Conservation (phyloP, 30 jellyfish, hydroid and myxozoan genomes). For the Pseudorhiza aurosa region DNA sequence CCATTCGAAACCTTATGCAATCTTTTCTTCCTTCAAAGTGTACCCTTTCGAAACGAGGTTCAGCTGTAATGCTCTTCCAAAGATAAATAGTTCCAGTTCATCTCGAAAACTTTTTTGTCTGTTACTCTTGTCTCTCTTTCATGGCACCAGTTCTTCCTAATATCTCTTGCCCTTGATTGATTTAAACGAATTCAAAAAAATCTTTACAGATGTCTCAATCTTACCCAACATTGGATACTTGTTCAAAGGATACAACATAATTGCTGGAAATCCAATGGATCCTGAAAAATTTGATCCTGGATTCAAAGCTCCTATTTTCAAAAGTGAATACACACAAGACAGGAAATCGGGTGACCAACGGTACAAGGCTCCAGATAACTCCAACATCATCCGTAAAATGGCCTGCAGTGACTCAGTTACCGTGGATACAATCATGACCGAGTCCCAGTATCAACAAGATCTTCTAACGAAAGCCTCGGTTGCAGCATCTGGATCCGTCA, state of each 20-base stretch:
- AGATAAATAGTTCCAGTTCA: too few relatives aligned
- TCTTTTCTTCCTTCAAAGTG: too few relatives aligned
- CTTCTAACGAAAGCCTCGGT: constrained; percentile 23
- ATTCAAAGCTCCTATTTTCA: constrained; percentile 17
- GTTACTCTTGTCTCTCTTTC: background rate
- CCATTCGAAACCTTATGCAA: too few relatives aligned
- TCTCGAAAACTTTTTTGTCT: too few relatives aligned
- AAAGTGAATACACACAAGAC: constrained; percentile 10
- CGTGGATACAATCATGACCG: constrained; percentile 28
- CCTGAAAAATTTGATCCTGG: constrained; percentile 46
- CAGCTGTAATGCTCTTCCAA: too few relatives aligned
- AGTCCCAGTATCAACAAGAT: constrained; percentile 37
- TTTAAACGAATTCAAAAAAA: too few relatives aligned
- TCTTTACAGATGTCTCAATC: background rate
- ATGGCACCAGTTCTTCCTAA: background rate
- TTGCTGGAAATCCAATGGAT: constrained; percentile 50
- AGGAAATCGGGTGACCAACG: constrained; percentile 36
- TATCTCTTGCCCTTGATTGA: background rate
- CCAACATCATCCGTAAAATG: constrained; percentile 19
- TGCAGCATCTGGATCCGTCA: constrained; percentile 1
- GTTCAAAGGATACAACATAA: constrained; percentile 47
- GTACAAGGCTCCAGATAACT: constrained; percentile 34
- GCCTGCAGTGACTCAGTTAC: constrained; percentile 42
- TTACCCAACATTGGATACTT: constrained; percentile 50
- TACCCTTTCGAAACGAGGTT: too few relatives aligned